phyloP scores from a whole-genome alignment of 2,888 invertebrate species.

The Tribolium freemani region DNA sequence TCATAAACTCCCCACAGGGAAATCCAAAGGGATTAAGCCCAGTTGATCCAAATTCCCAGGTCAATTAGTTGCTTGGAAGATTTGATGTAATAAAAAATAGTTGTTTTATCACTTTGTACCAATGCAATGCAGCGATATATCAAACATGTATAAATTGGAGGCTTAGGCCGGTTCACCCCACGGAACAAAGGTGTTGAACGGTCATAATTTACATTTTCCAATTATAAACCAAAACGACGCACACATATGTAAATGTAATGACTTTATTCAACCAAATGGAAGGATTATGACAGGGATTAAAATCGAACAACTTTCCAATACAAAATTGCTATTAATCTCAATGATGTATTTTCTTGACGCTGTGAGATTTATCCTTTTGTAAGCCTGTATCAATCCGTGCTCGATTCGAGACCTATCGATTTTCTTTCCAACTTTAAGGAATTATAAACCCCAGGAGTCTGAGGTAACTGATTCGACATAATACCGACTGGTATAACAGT shows the following conservation, averaged over 20 bases:
- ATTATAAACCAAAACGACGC: slow-evolving; percentile 11
- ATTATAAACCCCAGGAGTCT: neutral
- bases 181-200: slow-evolving; percentile 16
- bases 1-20: too few relatives aligned
- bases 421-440: neutral
- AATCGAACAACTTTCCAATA: slow-evolving; percentile 5
- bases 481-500: neutral
- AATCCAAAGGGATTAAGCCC: too few relatives aligned
- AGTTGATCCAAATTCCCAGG: too few relatives aligned
- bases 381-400: neutral
- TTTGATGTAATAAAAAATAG: neutral
- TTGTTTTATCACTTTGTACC: neutral
- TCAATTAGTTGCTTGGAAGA: too few relatives aligned
- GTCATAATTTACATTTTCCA: slow-evolving; percentile 20
- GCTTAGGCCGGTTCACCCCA: neutral
- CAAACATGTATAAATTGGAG: neutral
- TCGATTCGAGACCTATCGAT: slow-evolving; percentile 4
- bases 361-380: slow-evolving; percentile 6
- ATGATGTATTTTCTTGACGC: slow-evolving; percentile 16
- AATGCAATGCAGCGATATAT: neutral
- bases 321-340: slow-evolving; percentile 14
- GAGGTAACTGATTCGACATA: neutral
- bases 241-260: slow-evolving; percentile 21
- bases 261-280: neutral
- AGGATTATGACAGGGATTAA: neutral